A percentile compares a stretch with the other conserved stretches of the same genome.
These are phyloP conservation scores for Desmodus rotundus DNA, from an alignment of 2,113 vertebrate genomes.

Conservation along the genomic window DNA sequence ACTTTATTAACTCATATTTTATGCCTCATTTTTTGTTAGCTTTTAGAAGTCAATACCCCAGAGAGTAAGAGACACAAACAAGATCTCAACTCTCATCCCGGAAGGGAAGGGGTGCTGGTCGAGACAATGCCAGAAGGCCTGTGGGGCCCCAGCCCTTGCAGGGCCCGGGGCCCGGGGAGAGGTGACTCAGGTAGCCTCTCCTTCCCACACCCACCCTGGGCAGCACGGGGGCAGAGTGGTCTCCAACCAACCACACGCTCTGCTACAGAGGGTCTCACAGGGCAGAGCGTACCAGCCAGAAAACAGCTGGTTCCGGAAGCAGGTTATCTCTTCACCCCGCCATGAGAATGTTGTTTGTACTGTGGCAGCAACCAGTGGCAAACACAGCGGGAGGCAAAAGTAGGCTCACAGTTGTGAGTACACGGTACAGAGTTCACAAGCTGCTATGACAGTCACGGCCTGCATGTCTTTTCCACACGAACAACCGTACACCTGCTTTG, in stretches of 20 bases:
- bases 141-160: fast-evolving
- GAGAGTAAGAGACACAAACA: neutral
- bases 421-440: neutral
- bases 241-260: fast-evolving
- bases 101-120: neutral
- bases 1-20: neutral
- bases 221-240: neutral
- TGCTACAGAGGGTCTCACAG: neutral
- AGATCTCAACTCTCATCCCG: neutral
- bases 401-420: neutral
- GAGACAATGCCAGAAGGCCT: neutral
- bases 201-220: too few relatives aligned
- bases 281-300: neutral
- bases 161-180: fast-evolving
- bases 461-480: neutral
- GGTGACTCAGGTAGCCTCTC: fast-evolving
- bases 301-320: neutral
- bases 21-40: neutral
- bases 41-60: neutral
- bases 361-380: neutral
- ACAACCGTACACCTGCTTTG: neutral
- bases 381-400: neutral
- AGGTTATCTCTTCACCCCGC: neutral
- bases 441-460: neutral
- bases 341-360: neutral